Conservation (phyloP, 2,797 vertebrate genomes). For the Thunnus albacares region DNA sequence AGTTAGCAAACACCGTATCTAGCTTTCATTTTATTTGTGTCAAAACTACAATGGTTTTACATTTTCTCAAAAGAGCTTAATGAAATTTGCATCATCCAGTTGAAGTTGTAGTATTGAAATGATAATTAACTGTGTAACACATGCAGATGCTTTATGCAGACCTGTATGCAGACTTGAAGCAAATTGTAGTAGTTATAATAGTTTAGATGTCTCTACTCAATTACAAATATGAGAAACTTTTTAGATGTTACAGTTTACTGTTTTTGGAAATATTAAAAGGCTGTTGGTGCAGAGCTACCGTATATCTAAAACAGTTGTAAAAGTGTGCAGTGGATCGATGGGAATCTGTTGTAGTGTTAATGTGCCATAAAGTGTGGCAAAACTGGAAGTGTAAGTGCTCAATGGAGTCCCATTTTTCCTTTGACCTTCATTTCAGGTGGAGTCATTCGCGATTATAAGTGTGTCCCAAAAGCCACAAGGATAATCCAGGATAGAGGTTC, state of each 20-base stretch:
- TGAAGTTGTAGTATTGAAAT: constrained; percentile 16
- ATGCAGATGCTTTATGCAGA: constrained; percentile 5
- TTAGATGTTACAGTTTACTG: neutral
- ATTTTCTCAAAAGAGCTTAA: constrained; percentile 26
- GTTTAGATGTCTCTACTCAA: neutral
- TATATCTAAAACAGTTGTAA: neutral
- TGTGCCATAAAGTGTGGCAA: constrained; percentile 11
- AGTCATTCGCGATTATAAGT: constrained; percentile 60
- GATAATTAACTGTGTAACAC: neutral
- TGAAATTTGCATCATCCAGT: constrained; percentile 9
- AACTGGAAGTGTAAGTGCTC: constrained; percentile 22
- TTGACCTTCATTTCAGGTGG: constrained; percentile 75
- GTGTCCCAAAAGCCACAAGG: constrained; percentile 63
- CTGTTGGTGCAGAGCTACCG: neutral
- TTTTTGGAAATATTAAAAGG: neutral
- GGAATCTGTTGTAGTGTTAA: neutral
- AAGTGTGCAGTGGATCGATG: neutral
- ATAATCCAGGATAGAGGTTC: constrained; percentile 77
- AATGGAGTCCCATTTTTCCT: constrained; percentile 53
- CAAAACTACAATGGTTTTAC: constrained; percentile 31
- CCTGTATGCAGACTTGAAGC: neutral
- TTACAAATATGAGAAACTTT: neutral
- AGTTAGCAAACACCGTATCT: constrained; percentile 35
- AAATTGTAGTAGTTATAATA: neutral
- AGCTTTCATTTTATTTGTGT: constrained; percentile 52